phyloP scores from a whole-genome alignment of 2,888 invertebrate genomes.

The Drosophila hawaiiensis region DNA sequence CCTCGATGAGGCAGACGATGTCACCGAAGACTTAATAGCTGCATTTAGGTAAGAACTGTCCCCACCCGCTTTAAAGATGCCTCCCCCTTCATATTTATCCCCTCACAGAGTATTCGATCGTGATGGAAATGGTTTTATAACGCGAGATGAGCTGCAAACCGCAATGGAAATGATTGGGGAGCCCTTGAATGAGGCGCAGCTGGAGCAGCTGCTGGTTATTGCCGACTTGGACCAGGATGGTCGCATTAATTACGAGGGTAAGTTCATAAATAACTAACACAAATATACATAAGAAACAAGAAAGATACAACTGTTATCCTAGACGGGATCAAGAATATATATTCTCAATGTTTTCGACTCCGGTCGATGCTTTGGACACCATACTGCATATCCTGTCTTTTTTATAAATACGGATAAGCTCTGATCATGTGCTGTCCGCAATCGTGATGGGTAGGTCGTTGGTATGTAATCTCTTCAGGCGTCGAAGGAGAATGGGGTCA shows the following conservation, averaged over 20 bases:
- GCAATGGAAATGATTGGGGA: conserved; percentile 95
- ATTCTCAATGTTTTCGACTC: too few species aligned
- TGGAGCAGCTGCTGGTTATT: conserved; percentile 90
- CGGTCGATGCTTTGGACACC: too few species aligned
- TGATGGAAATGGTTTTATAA: conserved; percentile 95
- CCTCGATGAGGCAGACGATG: conserved; percentile 87
- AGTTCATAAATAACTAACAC: conserved; percentile 30
- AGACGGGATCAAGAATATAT: too few species aligned
- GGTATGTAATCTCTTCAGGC: too few species aligned
- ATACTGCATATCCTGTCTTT: too few species aligned
- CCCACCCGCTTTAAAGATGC: background rate
- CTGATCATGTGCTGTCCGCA: too few species aligned
- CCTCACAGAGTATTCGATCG: conserved; percentile 91
- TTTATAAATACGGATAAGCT: too few species aligned
- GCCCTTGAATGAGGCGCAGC: conserved; percentile 90
- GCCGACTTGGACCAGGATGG: conserved; percentile 93
- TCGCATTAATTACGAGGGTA: conserved; percentile 93
- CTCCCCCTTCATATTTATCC: background rate
- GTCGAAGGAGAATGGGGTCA: too few species aligned
- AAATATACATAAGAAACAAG: background rate
- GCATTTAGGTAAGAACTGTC: conserved; percentile 89
- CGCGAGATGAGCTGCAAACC: conserved; percentile 90
- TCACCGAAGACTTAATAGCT: conserved; percentile 92
- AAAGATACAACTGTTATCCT: too few species aligned
- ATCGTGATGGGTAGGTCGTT: too few species aligned